phyloP scores from a whole-genome alignment of 2,888 invertebrate genomes.

The Acanthosepion pharaonis region DNA sequence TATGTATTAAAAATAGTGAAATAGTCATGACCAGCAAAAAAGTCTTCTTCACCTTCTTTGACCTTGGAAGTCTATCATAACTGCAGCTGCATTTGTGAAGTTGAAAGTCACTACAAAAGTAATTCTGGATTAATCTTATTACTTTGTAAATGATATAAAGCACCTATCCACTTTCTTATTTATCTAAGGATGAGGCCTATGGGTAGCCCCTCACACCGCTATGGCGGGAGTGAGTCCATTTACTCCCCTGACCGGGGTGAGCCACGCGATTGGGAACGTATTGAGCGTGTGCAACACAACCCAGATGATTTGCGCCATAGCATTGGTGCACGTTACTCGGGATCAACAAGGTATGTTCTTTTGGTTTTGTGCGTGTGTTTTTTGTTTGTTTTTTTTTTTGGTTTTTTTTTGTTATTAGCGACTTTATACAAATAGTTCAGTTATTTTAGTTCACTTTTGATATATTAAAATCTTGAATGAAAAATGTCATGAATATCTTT shows the following conservation, averaged over 20 bases:
- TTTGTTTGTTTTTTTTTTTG: no score
- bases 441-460: no score
- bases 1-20: background rate
- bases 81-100: background rate
- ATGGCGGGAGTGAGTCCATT: slow-evolving; percentile 35
- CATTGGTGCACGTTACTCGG: slow-evolving; percentile 2
- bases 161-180: slow-evolving; percentile 43
- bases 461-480: no score
- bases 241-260: slow-evolving; percentile 36
- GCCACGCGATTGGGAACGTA: slow-evolving; percentile 48
- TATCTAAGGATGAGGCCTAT: slow-evolving; percentile 43
- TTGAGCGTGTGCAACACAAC: slow-evolving; percentile 57
- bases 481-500: no score
- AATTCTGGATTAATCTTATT: slow-evolving; percentile 1
- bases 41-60: background rate
- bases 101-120: background rate
- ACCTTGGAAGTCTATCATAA: background rate
- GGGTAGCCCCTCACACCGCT: slow-evolving; percentile 37
- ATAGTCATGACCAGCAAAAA: background rate
- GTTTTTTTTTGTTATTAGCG: no score
- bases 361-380: background rate
- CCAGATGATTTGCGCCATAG: slow-evolving; percentile 63
- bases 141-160: slow-evolving; percentile 33
- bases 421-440: no score
- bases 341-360: slow-evolving; percentile 41